Base-by-base conservation (phyloP, 2,797 vertebrate species). In the Synanceia verrucosa region DNA sequence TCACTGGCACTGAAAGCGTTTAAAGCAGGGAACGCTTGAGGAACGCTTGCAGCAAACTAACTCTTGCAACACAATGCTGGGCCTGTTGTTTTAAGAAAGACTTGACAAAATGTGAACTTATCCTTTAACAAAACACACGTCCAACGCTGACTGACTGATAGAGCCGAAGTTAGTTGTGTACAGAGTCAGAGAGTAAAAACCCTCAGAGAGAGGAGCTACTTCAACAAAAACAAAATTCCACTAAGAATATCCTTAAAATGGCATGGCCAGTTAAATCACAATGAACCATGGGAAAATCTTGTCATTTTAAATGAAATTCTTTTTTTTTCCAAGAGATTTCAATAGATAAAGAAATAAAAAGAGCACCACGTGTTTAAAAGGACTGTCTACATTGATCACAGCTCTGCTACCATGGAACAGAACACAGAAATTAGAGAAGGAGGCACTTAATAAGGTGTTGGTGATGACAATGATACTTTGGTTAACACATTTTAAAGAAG, bases 361-460 rank as follows among this genome's bases (percentile, higher is more conserved):
- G 66, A 90, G 89, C 89, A 91, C 87, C 87, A 59, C 60, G 63
- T 71, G 59, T 85, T 78, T 77, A 67, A 77, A 79, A 79, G 48
- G 63, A 76, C 66, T 60, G 67, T 69, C 79, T 64, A 77, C 56
- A 31, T 58, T 73, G 73, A 78, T 81, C 73, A 68, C 56, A 84
- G 78, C 81, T 88, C 83, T 68, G 77, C 77, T 78, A 81, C 74
- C 36, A 59, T 62, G 79, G 47, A 73, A 86, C 65, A 64, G 59
- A 83, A 80, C 80, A 80, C 55, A 70, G 60, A 61, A 84, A 76
- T 59, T 76, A 82, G 78, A 83, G 63, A 65, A 85, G 74, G 88
- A 93, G 90, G 92, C 90, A 92, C 92, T 93, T 92, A 78, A 89
- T 72, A 89, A 86, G 79, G 75, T 83, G 59, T 76, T 21, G 39